Percentiles rank a stretch among this genome's conserved stretches.
Conservation (phyloP, 1,140 invertebrate species). For the Trichonephila inaurata region DNA sequence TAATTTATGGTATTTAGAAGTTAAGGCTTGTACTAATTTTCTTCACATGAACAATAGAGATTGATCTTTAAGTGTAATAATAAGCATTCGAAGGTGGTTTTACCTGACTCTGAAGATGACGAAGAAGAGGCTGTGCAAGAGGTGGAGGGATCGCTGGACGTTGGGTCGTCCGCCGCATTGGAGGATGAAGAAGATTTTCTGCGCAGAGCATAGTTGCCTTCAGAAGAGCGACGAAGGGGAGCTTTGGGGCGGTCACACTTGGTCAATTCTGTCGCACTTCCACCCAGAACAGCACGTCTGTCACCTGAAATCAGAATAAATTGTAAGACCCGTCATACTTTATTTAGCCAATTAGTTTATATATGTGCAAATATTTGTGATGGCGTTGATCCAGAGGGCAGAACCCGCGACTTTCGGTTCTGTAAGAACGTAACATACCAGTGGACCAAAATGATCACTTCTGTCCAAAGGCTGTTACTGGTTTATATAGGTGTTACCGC, state of each 20-base stretch:
- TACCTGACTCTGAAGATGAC: conserved; percentile 52
- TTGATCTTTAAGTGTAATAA: neutral
- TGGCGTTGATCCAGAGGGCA: too few species aligned
- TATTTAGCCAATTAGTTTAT: too few species aligned
- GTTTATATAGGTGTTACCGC: too few species aligned
- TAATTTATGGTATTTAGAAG: too few species aligned
- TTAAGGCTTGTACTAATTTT: too few species aligned
- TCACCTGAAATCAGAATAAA: conserved; percentile 33
- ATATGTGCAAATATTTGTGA: too few species aligned
- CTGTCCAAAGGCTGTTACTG: too few species aligned
- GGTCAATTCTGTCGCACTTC: conserved; percentile 64
- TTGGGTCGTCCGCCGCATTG: conserved; percentile 51
- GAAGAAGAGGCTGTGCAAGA: conserved; percentile 41
- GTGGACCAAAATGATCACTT: too few species aligned
- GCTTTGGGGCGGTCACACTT: conserved; percentile 48
- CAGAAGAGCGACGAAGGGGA: conserved; percentile 53
- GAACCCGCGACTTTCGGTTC: too few species aligned
- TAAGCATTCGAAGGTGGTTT: too few species aligned
- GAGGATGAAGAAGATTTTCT: conserved; percentile 57
- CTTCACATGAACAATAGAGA: neutral
- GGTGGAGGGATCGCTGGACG: conserved; percentile 38
- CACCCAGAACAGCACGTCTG: conserved; percentile 54
- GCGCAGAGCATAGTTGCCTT: conserved; percentile 45
- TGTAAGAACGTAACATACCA: too few species aligned
- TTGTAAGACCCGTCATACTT: too few species aligned